Evolutionary conservation across 2,888 invertebrate species (phyloP).

Genomic region (Polydrusus pterygomalis): DNA sequence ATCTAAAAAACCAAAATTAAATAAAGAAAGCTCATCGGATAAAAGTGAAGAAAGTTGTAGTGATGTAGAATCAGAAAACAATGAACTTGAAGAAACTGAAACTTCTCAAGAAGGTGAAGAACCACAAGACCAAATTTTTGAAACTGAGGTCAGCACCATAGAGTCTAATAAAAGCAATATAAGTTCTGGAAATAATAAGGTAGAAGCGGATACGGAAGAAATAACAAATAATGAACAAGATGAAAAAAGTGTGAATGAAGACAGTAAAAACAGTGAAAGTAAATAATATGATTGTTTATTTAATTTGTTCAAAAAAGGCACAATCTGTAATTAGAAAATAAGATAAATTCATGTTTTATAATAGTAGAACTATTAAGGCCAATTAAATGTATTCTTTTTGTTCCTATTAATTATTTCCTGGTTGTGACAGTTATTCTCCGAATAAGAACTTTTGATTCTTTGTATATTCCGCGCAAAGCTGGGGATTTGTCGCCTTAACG

Average conservation of each 20-base stretch:
- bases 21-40: conserved; percentile 52
- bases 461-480: neutral
- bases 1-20: conserved; percentile 52
- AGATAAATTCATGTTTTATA: conserved; percentile 13
- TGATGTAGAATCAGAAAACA: conserved; percentile 31
- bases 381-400: neutral
- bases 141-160: neutral
- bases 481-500: neutral
- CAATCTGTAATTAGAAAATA: neutral
- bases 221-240: neutral
- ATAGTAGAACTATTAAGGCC: neutral
- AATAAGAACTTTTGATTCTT: no score
- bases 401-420: no score
- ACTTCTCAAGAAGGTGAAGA: conserved; percentile 4
- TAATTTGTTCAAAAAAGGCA: neutral
- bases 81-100: conserved; percentile 32
- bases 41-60: conserved; percentile 48
- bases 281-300: conserved; percentile 5
- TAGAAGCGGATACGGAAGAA: neutral
- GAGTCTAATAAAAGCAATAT: neutral
- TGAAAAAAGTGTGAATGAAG: conserved; percentile 9
- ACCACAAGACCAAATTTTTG: neutral
- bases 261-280: conserved; percentile 5
- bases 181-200: neutral
- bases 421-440: no score